Percentiles rank a stretch among this genome's conserved stretches.
Conservation (phyloP, 1,140 invertebrate species). For the Coenobita brevimanus region DNA sequence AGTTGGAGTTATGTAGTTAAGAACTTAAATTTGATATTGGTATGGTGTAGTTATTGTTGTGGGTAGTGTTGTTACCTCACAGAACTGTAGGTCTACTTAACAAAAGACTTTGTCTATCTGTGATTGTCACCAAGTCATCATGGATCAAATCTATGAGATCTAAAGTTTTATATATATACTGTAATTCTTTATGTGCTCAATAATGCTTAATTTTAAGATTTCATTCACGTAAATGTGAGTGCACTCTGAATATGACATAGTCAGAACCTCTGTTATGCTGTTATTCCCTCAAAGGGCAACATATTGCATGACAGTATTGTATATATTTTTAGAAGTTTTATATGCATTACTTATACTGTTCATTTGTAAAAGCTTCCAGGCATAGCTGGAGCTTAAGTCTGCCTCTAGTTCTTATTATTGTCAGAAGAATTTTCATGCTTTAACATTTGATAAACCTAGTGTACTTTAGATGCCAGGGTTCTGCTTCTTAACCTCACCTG, state of each 20-base stretch:
- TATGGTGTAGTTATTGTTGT: too few species aligned
- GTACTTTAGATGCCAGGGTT: too few species aligned
- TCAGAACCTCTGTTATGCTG: slow-evolving; percentile 8
- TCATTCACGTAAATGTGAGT: slow-evolving; percentile 33
- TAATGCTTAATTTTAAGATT: slow-evolving; percentile 29
- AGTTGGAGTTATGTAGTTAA: too few species aligned
- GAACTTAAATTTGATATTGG: too few species aligned
- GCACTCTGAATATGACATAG: slow-evolving; percentile 17
- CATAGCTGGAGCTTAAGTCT: too few species aligned
- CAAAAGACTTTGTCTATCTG: slow-evolving; percentile 52
- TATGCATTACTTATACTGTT: not conserved
- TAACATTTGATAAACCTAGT: too few species aligned
- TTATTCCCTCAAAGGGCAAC: slow-evolving; percentile 21
- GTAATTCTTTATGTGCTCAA: slow-evolving; percentile 50
- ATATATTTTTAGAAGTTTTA: not conserved
- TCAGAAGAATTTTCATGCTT: too few species aligned
- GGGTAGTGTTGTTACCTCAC: too few species aligned
- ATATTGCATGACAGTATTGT: slow-evolving; percentile 16
- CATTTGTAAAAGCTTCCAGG: too few species aligned
- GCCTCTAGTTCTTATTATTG: too few species aligned
- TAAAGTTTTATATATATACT: slow-evolving; percentile 30
- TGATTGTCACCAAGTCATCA: slow-evolving; percentile 49
- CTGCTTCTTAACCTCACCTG: too few species aligned
- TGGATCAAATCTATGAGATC: slow-evolving; percentile 49
- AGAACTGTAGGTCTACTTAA: not conserved